Evolutionary conservation across 2,797 vertebrate genomes (phyloP), one percentile per base, ranked within the genome.

Genomic region (Coracias cyanogaster): DNA sequence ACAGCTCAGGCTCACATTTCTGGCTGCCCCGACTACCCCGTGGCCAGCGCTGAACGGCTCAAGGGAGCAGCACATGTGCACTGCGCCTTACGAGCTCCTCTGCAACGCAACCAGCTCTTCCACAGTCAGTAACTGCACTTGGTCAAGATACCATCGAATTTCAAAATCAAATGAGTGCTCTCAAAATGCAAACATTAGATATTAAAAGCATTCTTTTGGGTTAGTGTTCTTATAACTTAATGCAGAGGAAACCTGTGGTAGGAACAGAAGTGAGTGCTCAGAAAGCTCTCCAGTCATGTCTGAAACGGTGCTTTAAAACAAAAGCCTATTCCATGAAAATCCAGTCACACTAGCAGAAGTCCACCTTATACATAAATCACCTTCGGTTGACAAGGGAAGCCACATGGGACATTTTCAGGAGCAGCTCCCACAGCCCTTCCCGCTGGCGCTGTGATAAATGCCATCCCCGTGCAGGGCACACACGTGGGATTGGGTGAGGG

Each of bases 41-140:
- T 5, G 25, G 15, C 51, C 10, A 9, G 13, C 2, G n/a, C 5
- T 8, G 55, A 33, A 11, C 0, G 9, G 31, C 22, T 35, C 49
- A 17, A 22, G 64, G 72, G 46, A 86, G 49, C 85, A 80, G 71
- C 71, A 37, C 28, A 33, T 3, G 0, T 6, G 55, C 20, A 7
- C 41, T 3, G 33, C 4, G 2, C 39, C 33, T 51, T 19, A 21
- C 16, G 9, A 33, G 35, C 48, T 51, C 31, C 70, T 33, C 39
- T 24, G 29, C 62, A 25, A 51, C 22, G 17, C 54, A 57, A 57
- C 54, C 31, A 5, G 12, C 54, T 60, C 33, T 15, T n/a, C n/a
- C 19, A 61, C 4, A 6, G 26, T 15, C 78, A 60, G 1, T 5
- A 41, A 28, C 2, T 2, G 72, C n/a, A 31, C 37, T 22, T 15